A percentile compares a stretch with the other conserved stretches of the same genome.
Conservation (phyloP, 1,140 invertebrate species). For the Drosophila azteca region DNA sequence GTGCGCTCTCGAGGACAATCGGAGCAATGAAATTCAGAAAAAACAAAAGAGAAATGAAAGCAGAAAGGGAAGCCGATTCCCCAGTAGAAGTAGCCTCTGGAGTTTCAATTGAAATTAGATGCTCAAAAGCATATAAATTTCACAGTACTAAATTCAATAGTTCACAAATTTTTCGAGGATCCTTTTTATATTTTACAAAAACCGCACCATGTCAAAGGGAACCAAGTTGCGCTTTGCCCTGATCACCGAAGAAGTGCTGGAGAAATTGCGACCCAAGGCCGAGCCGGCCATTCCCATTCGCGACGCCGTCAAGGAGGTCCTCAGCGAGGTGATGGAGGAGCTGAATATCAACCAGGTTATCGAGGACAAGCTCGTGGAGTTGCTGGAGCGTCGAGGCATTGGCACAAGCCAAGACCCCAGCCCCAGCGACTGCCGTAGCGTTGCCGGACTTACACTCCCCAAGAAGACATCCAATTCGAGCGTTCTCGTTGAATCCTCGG, state of each 20-base stretch:
- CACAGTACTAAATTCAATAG: too few species aligned
- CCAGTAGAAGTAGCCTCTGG: constrained; percentile 17
- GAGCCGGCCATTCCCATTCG: not conserved
- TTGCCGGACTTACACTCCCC: not conserved
- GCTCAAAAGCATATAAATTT: not conserved
- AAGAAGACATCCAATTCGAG: too few species aligned
- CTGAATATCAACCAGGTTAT: constrained; percentile 38
- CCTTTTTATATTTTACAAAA: too few species aligned
- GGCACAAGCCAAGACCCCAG: not conserved
- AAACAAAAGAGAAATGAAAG: too few species aligned
- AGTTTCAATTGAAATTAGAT: not conserved
- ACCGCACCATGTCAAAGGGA: constrained; percentile 16
- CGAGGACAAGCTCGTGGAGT: constrained; percentile 26
- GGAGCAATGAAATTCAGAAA: constrained; percentile 6
- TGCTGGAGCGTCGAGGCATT: not conserved
- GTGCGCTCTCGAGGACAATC: constrained; percentile 10
- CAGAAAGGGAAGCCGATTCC: not conserved
- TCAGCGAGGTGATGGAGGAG: constrained; percentile 29
- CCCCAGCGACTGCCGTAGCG: not conserved
- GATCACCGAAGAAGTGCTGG: constrained; percentile 48
- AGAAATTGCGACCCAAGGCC: constrained; percentile 26
- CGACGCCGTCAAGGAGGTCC: constrained; percentile 19
- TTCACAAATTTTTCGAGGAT: too few species aligned
- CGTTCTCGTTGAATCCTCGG: too few species aligned
- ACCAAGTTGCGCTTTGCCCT: constrained; percentile 51